Conservation (phyloP, 2,797 vertebrate genomes). For the Vireo griseus region DNA sequence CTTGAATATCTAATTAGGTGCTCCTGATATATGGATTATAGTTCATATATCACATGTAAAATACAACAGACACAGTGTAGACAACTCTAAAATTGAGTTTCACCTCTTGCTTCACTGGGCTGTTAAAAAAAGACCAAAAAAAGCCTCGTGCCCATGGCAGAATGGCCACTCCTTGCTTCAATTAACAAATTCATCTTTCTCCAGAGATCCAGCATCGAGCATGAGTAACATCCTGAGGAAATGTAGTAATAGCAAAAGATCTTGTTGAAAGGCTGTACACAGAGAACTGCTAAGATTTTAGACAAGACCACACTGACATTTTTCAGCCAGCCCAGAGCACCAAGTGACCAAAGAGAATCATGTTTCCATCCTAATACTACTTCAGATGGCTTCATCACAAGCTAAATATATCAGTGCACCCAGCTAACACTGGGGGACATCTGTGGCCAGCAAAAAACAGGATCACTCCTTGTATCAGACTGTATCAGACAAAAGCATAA, state of each 20-base stretch:
- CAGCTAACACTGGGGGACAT: not conserved
- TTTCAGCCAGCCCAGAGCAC: not conserved
- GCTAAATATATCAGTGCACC: not conserved
- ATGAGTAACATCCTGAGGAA: not conserved
- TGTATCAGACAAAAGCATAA: not conserved
- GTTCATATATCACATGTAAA: not conserved
- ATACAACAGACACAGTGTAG: not conserved
- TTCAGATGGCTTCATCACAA: not conserved
- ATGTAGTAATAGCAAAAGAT: not conserved
- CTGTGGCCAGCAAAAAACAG: not conserved
- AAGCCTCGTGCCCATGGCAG: not conserved
- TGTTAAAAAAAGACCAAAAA: not conserved
- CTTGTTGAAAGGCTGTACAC: not conserved
- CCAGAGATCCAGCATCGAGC: not conserved
- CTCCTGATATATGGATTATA: not conserved
- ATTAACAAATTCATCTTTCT: not conserved
- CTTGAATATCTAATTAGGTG: constrained; percentile 34
- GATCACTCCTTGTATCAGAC: not conserved
- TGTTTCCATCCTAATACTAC: not conserved
- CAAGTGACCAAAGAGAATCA: not conserved
- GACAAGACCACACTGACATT: not conserved
- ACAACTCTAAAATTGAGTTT: constrained; percentile 26
- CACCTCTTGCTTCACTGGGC: not conserved
- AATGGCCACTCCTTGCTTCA: not conserved
- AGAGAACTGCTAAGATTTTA: not conserved